phyloP scores from a whole-genome alignment of 2,888 invertebrate genomes.

The Odontocolon sp. region DNA sequence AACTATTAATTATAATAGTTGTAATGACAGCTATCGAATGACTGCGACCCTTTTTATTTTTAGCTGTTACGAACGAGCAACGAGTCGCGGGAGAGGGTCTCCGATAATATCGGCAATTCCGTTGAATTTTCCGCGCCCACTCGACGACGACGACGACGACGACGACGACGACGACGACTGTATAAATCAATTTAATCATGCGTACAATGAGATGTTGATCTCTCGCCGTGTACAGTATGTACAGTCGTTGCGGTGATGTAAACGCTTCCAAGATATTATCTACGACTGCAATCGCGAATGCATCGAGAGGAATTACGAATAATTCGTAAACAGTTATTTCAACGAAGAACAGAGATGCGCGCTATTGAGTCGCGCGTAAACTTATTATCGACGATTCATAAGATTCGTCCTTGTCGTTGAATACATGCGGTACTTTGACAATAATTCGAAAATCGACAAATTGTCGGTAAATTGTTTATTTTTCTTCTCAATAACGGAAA shows the following conservation, averaged over 20 bases:
- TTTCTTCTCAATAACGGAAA: neutral
- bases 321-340: slow-evolving; percentile 57
- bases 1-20: slow-evolving; percentile 58
- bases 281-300: slow-evolving; percentile 22
- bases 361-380: slow-evolving; percentile 51
- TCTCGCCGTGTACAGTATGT: neutral
- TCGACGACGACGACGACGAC: neutral
- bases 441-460: neutral
- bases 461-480: slow-evolving; percentile 8
- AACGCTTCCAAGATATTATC: slow-evolving; percentile 42
- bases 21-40: slow-evolving; percentile 52
- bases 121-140: slow-evolving; percentile 16
- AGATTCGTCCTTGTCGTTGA: slow-evolving; percentile 57
- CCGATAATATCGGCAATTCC: slow-evolving; percentile 48
- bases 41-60: slow-evolving; percentile 60
- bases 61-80: slow-evolving; percentile 16
- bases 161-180: slow-evolving; percentile 42
- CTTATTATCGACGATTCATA: slow-evolving; percentile 54
- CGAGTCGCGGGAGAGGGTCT: neutral
- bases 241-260: slow-evolving; percentile 21
- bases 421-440: slow-evolving; percentile 9
- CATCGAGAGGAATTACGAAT: slow-evolving; percentile 49
- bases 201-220: slow-evolving; percentile 64
- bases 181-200: slow-evolving; percentile 76
- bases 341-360: slow-evolving; percentile 45